A percentile compares a stretch with the other conserved stretches of the same genome.
phyloP scores from a whole-genome alignment of 2,113 vertebrate genomes.

The Psittacula cyanocephala region DNA sequence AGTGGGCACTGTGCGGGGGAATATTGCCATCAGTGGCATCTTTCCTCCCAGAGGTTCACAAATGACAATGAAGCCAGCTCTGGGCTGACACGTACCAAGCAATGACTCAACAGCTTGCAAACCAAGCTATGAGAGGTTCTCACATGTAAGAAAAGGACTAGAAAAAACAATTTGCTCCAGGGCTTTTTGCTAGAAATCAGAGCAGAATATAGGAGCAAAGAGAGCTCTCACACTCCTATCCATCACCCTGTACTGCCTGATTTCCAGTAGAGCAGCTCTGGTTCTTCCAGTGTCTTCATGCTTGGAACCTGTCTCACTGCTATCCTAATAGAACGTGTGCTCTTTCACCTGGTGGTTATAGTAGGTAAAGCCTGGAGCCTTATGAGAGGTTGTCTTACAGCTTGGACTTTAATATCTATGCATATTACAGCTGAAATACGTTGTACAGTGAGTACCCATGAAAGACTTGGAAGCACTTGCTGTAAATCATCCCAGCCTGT shows the following conservation, averaged over 20 bases:
- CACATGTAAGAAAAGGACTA: neutral
- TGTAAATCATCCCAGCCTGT: slow-evolving; percentile 18
- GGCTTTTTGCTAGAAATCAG: neutral
- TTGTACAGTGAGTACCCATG: neutral
- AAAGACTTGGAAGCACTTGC: neutral
- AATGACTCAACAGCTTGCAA: neutral
- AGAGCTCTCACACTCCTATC: neutral
- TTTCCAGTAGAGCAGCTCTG: neutral
- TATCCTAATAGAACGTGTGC: accelerated
- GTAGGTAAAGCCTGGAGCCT: neutral
- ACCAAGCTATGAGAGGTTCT: neutral
- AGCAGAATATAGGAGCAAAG: neutral
- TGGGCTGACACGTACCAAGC: neutral
- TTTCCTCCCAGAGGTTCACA: neutral
- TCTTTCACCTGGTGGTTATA: neutral
- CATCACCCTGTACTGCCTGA: accelerated
- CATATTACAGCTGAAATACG: neutral
- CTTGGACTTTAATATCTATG: neutral
- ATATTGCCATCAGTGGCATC: neutral
- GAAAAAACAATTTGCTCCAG: neutral
- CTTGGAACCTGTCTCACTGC: neutral
- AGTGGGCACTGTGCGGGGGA: neutral
- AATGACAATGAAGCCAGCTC: neutral
- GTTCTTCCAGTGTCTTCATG: neutral
- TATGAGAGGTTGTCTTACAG: neutral